Conservation (phyloP, 2,888 invertebrate genomes). For the Micoletzkya japonica region DNA sequence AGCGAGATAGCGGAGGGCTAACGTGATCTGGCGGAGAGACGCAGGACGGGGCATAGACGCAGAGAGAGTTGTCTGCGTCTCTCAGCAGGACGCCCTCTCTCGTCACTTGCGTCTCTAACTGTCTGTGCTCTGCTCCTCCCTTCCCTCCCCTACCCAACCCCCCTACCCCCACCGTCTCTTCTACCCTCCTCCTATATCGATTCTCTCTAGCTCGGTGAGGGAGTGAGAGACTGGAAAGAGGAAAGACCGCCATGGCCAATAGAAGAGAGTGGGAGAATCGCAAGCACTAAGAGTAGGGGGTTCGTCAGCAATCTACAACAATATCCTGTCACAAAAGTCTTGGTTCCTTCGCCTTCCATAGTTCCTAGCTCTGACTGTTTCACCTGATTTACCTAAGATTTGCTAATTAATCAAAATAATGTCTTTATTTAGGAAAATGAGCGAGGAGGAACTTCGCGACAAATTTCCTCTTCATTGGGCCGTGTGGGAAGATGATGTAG, state of each 20-base stretch:
- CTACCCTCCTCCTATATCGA: background rate
- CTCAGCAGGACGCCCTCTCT: conserved; percentile 3
- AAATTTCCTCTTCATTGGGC: conserved; percentile 51
- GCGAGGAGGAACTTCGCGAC: conserved; percentile 26
- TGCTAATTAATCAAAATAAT: too few relatives aligned
- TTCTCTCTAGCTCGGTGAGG: background rate
- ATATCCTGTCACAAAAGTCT: too few relatives aligned
- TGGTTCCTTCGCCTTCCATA: too few relatives aligned
- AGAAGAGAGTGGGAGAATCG: too few relatives aligned
- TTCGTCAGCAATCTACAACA: too few relatives aligned
- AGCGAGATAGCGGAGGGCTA: conserved; percentile 35
- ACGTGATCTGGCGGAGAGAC: conserved; percentile 31
- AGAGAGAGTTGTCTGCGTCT: conserved; percentile 21
- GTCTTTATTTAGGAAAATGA: too few relatives aligned
- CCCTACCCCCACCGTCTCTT: background rate
- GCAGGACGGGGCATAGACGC: conserved; percentile 34
- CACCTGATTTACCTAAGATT: too few relatives aligned
- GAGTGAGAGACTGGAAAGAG: background rate
- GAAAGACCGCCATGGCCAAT: background rate
- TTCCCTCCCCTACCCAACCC: background rate
- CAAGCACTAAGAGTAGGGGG: too few relatives aligned
- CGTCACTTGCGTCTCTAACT: background rate
- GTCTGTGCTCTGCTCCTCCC: conserved; percentile 8
- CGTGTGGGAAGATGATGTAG: conserved; percentile 41
- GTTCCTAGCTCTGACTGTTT: too few relatives aligned